Evolutionary conservation across 2,797 vertebrate species (phyloP).

Genomic region (Nyctibius grandis): DNA sequence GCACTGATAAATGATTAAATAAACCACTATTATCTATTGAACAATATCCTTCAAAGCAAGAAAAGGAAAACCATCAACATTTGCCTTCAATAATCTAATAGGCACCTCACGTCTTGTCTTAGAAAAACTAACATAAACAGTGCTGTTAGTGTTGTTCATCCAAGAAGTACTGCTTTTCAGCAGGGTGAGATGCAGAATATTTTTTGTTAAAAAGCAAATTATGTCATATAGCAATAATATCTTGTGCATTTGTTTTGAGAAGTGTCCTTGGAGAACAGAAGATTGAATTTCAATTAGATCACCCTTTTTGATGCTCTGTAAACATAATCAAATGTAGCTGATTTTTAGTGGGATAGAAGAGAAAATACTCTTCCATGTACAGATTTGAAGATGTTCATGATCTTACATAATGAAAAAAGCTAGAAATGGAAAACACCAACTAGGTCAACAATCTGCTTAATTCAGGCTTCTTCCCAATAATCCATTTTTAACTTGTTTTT

Average conservation of each 20-base stretch:
- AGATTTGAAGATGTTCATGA: background rate
- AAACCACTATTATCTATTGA: constrained; percentile 23
- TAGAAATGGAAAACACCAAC: background rate
- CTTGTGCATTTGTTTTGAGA: background rate
- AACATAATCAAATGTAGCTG: background rate
- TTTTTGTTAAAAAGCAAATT: background rate
- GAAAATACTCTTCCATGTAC: background rate
- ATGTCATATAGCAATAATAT: background rate
- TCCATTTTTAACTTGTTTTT: background rate
- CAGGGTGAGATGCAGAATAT: background rate
- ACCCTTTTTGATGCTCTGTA: background rate
- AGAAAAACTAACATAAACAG: background rate
- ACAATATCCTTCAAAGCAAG: background rate
- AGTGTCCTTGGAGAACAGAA: background rate
- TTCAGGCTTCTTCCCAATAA: background rate
- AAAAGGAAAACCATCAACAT: constrained; percentile 66
- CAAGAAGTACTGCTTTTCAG: background rate
- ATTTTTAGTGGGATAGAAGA: background rate
- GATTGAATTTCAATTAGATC: background rate
- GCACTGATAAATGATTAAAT: constrained; percentile 71
- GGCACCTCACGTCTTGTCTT: constrained; percentile 50
- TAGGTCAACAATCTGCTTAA: background rate
- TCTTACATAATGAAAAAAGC: background rate
- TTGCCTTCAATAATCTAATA: constrained; percentile 66
- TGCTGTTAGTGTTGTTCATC: background rate